phyloP scores from a whole-genome alignment of 2,113 vertebrate species.

The Otis tarda region DNA sequence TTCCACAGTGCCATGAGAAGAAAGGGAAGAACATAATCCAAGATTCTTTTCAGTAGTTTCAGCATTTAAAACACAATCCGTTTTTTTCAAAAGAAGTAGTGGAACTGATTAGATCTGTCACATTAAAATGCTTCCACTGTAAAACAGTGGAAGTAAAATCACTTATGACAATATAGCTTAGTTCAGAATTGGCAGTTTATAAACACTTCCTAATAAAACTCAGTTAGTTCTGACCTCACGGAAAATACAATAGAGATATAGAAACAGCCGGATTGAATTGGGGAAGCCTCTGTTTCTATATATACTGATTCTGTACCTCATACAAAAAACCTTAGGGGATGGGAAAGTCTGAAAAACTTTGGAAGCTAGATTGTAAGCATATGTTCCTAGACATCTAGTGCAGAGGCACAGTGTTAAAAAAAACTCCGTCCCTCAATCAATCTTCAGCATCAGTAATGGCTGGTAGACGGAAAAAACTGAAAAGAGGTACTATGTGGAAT shows the following conservation, averaged over 20 bases:
- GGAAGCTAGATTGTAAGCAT: not conserved
- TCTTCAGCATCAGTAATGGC: not conserved
- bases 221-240: not conserved
- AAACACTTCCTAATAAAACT: not conserved
- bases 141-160: not conserved
- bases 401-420: constrained; percentile 9
- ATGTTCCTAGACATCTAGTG: constrained; percentile 9
- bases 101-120: not conserved
- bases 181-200: not conserved
- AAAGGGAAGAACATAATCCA: not conserved
- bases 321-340: not conserved
- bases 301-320: not conserved
- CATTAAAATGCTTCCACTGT: not conserved
- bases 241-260: not conserved
- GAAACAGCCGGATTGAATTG: not conserved
- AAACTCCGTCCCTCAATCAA: not conserved
- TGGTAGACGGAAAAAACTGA: not conserved
- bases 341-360: not conserved
- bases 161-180: not conserved
- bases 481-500: not conserved
- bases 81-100: not conserved
- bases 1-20: not conserved
- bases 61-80: accelerated
- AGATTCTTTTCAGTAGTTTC: not conserved
- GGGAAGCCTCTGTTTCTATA: constrained; percentile 20